Conservation (phyloP, 1,140 invertebrate genomes). For the Drosophila tani region DNA sequence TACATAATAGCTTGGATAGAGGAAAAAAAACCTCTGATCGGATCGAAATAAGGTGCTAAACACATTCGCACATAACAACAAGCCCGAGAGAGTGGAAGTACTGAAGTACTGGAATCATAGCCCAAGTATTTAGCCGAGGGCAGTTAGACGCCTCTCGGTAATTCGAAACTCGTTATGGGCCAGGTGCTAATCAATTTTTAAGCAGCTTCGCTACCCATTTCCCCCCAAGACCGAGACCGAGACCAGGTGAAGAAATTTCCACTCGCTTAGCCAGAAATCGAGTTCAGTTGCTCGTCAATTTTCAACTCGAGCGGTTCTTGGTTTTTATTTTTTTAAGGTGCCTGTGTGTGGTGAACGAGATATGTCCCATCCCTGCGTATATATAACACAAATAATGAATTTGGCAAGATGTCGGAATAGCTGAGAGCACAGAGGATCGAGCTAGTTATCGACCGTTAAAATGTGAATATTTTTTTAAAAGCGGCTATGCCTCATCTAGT, state of each 20-base stretch:
- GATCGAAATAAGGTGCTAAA: slow-evolving; percentile 49
- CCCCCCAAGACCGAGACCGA: background rate
- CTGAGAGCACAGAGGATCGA: slow-evolving; percentile 72
- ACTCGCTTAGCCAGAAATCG: slow-evolving; percentile 44
- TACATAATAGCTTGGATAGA: background rate
- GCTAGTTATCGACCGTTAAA: slow-evolving; percentile 57
- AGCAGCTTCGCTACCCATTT: slow-evolving; percentile 42
- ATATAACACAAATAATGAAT: slow-evolving; percentile 72
- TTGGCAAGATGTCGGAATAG: slow-evolving; percentile 85
- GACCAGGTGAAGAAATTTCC: slow-evolving; percentile 50
- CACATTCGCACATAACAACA: slow-evolving; percentile 61
- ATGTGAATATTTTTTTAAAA: slow-evolving; percentile 31
- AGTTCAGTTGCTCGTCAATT: slow-evolving; percentile 71
- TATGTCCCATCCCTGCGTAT: background rate
- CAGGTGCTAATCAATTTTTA: slow-evolving; percentile 80
- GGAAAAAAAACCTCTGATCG: background rate
- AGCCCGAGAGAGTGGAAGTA: background rate
- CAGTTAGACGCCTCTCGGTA: slow-evolving; percentile 72
- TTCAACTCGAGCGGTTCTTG: slow-evolving; percentile 71
- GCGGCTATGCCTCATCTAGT: slow-evolving; percentile 85
- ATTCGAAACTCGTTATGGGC: slow-evolving; percentile 77
- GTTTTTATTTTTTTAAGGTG: slow-evolving; percentile 16
- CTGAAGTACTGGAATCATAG: slow-evolving; percentile 10
- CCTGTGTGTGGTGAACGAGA: background rate
- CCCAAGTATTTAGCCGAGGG: slow-evolving; percentile 18